phyloP scores from a whole-genome alignment of 2,797 vertebrate species.

The Phoebastria nigripes region DNA sequence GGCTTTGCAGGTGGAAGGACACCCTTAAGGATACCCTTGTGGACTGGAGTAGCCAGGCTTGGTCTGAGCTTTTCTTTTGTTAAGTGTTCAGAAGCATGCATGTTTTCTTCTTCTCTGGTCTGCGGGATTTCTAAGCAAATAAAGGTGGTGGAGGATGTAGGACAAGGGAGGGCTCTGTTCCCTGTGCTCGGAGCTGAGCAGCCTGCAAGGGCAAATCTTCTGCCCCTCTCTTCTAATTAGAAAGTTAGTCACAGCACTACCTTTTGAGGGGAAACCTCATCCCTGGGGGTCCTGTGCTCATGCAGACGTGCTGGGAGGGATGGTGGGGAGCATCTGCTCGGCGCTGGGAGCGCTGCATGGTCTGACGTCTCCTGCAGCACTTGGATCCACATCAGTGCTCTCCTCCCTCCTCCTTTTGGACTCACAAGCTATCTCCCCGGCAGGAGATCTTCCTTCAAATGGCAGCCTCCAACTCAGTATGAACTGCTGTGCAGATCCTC shows the following conservation, averaged over 20 bases:
- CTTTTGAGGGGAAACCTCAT: background rate
- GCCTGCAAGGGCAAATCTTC: background rate
- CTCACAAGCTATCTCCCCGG: background rate
- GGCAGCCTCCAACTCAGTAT: background rate
- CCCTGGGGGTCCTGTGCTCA: fast-evolving
- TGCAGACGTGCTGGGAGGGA: background rate
- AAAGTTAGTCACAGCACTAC: background rate
- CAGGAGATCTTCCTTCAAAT: background rate
- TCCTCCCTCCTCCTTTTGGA: background rate
- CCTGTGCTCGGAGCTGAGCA: background rate
- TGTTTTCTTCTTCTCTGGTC: background rate
- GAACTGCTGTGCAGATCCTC: background rate
- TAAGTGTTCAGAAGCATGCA: background rate
- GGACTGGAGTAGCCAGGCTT: background rate
- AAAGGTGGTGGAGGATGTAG: background rate
- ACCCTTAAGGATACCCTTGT: background rate
- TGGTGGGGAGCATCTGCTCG: background rate
- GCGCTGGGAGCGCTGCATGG: background rate
- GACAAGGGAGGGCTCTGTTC: background rate
- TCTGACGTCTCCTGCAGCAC: background rate
- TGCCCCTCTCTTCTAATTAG: background rate
- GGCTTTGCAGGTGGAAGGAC: background rate
- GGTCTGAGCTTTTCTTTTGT: background rate
- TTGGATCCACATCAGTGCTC: background rate
- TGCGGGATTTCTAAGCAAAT: background rate